Conservation (phyloP, 2,888 invertebrate species). For the Glyphotaelius pellucidus region DNA sequence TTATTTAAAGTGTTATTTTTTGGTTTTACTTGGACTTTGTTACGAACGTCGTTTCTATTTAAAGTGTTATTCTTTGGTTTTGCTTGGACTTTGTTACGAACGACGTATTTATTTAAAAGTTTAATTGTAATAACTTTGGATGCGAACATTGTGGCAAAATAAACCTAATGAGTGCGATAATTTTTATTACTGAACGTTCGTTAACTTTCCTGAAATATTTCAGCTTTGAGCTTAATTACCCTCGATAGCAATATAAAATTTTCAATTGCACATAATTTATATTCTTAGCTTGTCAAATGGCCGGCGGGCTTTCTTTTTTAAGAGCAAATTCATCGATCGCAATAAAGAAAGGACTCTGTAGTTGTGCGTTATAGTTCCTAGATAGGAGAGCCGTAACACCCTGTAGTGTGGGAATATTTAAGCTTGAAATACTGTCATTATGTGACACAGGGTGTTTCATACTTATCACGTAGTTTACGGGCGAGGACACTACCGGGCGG, state of each 20-base stretch:
- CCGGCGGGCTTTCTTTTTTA: slow-evolving; percentile 45
- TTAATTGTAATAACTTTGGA: too few relatives aligned
- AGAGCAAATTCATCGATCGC: slow-evolving; percentile 55
- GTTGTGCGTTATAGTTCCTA: slow-evolving; percentile 27
- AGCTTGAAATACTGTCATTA: slow-evolving; percentile 65
- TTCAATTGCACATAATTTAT: slow-evolving; percentile 50
- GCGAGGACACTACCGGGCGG: slow-evolving; percentile 52
- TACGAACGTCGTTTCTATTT: background rate
- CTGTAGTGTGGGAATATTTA: slow-evolving; percentile 52
- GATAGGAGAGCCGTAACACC: slow-evolving; percentile 24
- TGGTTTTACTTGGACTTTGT: background rate
- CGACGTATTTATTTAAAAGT: background rate
- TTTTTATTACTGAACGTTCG: background rate
- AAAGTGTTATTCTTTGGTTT: background rate
- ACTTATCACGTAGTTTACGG: slow-evolving; percentile 65
- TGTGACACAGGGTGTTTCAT: slow-evolving; percentile 63
- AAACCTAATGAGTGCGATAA: background rate
- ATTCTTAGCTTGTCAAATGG: slow-evolving; percentile 58
- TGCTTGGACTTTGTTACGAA: background rate
- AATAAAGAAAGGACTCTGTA: slow-evolving; percentile 45
- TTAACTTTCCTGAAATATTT: background rate
- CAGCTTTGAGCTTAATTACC: background rate
- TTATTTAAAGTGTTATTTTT: background rate
- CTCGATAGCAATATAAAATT: slow-evolving; percentile 41
- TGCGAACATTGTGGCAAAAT: background rate